These are phyloP conservation scores for Phataginus tricuspis DNA, from an alignment of 2,797 vertebrate species.

Conservation along the genomic window DNA sequence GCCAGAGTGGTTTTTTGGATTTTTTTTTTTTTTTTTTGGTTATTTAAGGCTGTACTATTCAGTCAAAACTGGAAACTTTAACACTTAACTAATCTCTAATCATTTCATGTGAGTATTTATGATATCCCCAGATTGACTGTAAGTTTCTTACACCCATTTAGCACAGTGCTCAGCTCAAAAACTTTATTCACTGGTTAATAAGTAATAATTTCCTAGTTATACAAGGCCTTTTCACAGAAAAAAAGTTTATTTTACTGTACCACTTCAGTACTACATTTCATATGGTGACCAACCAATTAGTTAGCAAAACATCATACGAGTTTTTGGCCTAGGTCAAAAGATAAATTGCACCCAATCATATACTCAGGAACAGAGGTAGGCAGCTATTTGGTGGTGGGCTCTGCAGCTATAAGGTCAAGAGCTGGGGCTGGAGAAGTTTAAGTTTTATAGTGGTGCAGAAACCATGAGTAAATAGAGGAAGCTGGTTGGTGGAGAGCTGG, in stretches of 20 bases:
- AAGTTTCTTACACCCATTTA: constrained; percentile 31
- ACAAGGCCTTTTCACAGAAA: not conserved
- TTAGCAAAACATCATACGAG: not conserved
- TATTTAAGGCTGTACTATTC: not conserved
- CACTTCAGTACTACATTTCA: not conserved
- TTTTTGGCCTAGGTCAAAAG: not conserved
- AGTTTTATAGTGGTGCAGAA: not conserved
- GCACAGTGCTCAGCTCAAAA: constrained; percentile 6
- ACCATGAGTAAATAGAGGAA: not conserved
- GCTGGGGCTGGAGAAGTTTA: not conserved
- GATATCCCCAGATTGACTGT: not conserved
- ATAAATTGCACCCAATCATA: not conserved
- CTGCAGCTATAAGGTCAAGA: not conserved
- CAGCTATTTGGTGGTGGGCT: not conserved
- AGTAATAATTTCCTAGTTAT: constrained; percentile 3
- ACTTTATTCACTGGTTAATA: constrained; percentile 4
- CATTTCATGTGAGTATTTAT: not conserved
- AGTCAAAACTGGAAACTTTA: not conserved
- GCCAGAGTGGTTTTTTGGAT: too few relatives aligned
- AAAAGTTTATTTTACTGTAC: constrained; percentile 7
- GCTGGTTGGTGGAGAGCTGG: not conserved
- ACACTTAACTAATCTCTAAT: not conserved
- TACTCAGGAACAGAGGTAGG: not conserved
- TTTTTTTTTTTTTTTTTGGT: not conserved
- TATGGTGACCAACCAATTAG: not conserved